A percentile compares a stretch with the other conserved stretches of the same genome.
Conservation (phyloP, 2,888 invertebrate species). For the Callinectes sapidus region DNA sequence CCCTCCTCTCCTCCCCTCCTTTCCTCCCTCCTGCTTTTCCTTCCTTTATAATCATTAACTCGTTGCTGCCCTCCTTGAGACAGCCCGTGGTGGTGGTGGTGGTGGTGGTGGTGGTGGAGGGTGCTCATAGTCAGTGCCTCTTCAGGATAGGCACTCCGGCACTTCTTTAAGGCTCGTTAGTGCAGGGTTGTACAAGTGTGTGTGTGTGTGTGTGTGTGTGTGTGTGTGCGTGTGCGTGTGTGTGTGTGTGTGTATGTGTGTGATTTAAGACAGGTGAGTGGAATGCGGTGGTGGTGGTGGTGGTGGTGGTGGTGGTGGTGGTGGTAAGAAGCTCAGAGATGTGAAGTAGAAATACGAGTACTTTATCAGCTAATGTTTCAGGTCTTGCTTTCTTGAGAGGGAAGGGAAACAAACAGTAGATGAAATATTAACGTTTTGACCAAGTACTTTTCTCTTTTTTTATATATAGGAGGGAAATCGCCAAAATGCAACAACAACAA, state of each 20-base stretch:
- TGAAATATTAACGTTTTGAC: too few relatives aligned
- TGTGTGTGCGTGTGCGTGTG: background rate
- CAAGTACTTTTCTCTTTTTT: too few relatives aligned
- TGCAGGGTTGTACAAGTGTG: background rate
- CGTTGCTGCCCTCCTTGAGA: background rate
- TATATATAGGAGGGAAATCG: too few relatives aligned
- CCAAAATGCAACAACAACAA: too few relatives aligned
- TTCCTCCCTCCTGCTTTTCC: background rate
- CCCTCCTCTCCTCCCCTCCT: background rate
- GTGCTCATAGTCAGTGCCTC: background rate
- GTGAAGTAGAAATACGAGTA: too few relatives aligned
- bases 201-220: background rate
- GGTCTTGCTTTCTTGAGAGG: too few relatives aligned
- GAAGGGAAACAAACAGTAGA: too few relatives aligned
- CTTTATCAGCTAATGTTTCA: too few relatives aligned
- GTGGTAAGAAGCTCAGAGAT: too few relatives aligned
- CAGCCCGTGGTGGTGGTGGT: background rate
- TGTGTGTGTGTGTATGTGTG: background rate
- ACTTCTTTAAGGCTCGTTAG: background rate
- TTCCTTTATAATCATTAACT: background rate
- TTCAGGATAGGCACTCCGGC: background rate
- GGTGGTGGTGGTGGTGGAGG: background rate
- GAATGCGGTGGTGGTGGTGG: too few relatives aligned
- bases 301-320: too few relatives aligned
- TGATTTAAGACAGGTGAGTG: too few relatives aligned